phyloP scores from a whole-genome alignment of 2,888 invertebrate genomes.

The Agriopis marginaria region DNA sequence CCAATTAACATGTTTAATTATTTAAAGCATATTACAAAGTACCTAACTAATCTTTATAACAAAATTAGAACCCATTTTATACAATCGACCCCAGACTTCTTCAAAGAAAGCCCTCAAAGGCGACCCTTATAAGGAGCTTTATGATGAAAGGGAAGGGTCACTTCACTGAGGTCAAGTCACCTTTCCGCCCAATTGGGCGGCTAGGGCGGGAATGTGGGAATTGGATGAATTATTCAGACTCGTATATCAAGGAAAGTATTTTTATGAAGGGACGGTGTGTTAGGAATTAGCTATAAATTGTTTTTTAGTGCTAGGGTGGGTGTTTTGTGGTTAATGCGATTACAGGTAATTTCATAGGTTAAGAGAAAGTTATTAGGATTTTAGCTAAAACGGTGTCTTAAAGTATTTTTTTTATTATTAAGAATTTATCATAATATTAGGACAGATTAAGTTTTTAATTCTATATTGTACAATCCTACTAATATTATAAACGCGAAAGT shows the following conservation, averaged over 20 bases:
- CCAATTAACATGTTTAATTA: too few relatives aligned
- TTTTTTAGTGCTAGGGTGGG: not conserved
- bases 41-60: conserved; percentile 15
- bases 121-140: conserved; percentile 66
- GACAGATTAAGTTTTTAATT: too few relatives aligned
- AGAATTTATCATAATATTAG: too few relatives aligned
- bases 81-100: conserved; percentile 31
- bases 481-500: too few relatives aligned
- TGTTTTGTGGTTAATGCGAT: conserved; percentile 9
- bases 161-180: conserved; percentile 79
- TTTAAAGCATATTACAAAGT: not conserved
- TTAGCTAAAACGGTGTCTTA: too few relatives aligned
- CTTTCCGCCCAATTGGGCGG: conserved; percentile 77
- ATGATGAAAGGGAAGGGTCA: conserved; percentile 78
- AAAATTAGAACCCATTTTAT: conserved; percentile 37
- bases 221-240: conserved; percentile 43
- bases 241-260: conserved; percentile 42
- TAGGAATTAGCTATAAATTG: conserved; percentile 36
- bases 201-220: conserved; percentile 39
- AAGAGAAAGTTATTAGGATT: not conserved
- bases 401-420: too few relatives aligned
- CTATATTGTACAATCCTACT: too few relatives aligned
- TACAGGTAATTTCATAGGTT: conserved; percentile 11
- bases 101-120: conserved; percentile 58
- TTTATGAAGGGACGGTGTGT: conserved; percentile 34